These are phyloP conservation scores for Pseudococcus viburni DNA, from an alignment of 2,888 invertebrate species.

Conservation along the genomic window DNA sequence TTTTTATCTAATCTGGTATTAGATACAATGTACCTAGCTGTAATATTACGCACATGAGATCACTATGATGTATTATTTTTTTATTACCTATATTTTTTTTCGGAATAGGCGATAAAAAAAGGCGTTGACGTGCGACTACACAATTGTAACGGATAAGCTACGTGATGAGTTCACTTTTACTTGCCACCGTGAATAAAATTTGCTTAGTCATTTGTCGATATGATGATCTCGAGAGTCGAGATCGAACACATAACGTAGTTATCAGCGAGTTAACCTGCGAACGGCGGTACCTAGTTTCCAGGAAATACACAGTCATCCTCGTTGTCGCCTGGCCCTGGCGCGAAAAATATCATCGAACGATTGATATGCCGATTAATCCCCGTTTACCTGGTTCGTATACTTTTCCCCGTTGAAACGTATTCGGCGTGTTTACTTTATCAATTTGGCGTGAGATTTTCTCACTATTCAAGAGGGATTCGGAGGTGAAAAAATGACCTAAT, in stretches of 20 bases:
- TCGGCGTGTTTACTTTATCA: no score
- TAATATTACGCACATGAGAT: no score
- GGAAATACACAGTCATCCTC: neutral
- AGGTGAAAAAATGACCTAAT: no score
- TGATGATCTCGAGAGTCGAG: neutral
- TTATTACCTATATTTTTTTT: neutral
- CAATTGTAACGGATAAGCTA: conserved; percentile 1
- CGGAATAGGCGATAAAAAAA: neutral
- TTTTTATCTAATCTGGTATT: no score
- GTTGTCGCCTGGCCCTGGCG: neutral
- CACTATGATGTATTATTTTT: no score
- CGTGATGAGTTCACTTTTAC: conserved; percentile 24
- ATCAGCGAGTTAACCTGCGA: neutral
- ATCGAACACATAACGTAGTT: neutral
- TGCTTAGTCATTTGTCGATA: conserved; percentile 27
- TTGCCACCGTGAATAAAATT: neutral
- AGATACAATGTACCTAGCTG: no score
- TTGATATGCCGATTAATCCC: neutral
- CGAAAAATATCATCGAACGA: neutral
- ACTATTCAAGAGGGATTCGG: no score
- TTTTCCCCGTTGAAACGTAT: neutral
- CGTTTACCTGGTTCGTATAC: neutral
- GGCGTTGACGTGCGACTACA: neutral
- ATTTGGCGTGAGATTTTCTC: no score
- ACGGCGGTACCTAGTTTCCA: neutral